Conservation (phyloP, 2,113 vertebrate species). For the Tinamus guttatus region DNA sequence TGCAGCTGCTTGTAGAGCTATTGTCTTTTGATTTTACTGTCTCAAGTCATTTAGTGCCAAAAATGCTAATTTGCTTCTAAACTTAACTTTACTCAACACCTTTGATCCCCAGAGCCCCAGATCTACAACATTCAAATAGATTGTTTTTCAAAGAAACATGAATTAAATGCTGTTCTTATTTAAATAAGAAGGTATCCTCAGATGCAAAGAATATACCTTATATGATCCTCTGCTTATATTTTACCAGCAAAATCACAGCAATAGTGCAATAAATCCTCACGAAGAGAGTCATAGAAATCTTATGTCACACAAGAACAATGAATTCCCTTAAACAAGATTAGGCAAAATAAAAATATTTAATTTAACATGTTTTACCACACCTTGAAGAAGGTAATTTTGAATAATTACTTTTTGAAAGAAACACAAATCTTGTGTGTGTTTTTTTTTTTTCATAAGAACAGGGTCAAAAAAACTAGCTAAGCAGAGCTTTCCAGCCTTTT, state of each 20-base stretch:
- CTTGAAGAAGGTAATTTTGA: not conserved
- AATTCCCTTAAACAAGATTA: slow-evolving; percentile 18
- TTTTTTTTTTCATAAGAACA: not conserved
- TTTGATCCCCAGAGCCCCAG: not conserved
- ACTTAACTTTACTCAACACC: not conserved
- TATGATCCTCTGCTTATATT: not conserved
- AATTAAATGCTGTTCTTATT: not conserved
- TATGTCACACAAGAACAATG: not conserved
- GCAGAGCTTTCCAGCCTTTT: not conserved
- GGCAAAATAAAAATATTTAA: not conserved
- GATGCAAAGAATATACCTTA: not conserved
- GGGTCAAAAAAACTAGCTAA: not conserved
- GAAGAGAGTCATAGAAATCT: not conserved
- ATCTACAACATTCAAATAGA: not conserved
- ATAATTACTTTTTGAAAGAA: not conserved
- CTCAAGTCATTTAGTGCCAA: not conserved
- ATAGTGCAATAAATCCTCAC: not conserved
- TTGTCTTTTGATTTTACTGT: not conserved
- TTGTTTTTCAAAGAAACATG: not conserved
- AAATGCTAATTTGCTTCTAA: not conserved
- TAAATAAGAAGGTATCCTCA: not conserved
- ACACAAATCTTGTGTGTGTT: not conserved
- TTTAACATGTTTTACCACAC: not conserved
- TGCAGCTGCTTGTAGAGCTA: not conserved
- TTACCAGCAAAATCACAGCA: not conserved